Conservation (phyloP, 1,140 invertebrate species). For the Rhagoletis pomonella region DNA sequence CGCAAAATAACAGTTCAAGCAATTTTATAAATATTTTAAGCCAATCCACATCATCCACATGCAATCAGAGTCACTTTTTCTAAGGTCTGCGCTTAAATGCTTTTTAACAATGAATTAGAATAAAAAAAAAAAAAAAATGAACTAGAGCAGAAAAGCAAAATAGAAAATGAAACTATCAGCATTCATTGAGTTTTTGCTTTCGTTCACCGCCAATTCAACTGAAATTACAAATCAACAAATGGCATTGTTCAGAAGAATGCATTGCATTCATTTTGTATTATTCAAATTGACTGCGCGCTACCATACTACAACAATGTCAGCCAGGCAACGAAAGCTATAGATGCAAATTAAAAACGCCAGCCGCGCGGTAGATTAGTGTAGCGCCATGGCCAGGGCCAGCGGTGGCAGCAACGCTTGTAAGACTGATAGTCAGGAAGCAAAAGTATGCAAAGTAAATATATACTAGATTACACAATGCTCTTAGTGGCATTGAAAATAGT, state of each 20-base stretch:
- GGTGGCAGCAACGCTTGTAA: background rate
- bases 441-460: background rate
- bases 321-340: slow-evolving; percentile 11
- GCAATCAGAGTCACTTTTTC: background rate
- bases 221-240: slow-evolving; percentile 49
- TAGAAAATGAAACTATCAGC: background rate
- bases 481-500: slow-evolving; percentile 11
- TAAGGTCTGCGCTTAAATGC: background rate
- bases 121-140: background rate
- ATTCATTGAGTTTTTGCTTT: background rate
- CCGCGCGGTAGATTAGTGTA: slow-evolving; percentile 9
- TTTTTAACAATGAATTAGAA: background rate
- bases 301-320: slow-evolving; percentile 26
- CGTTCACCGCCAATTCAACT: background rate
- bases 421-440: background rate
- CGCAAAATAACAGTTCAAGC: background rate
- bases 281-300: slow-evolving; percentile 38
- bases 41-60: background rate
- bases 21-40: background rate
- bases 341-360: slow-evolving; percentile 40
- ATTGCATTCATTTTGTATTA: background rate
- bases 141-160: no score
- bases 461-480: slow-evolving; percentile 4
- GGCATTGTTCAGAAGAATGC: background rate
- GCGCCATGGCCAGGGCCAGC: background rate